phyloP scores from a whole-genome alignment of 2,888 invertebrate species.

The Latheticus oryzae region DNA sequence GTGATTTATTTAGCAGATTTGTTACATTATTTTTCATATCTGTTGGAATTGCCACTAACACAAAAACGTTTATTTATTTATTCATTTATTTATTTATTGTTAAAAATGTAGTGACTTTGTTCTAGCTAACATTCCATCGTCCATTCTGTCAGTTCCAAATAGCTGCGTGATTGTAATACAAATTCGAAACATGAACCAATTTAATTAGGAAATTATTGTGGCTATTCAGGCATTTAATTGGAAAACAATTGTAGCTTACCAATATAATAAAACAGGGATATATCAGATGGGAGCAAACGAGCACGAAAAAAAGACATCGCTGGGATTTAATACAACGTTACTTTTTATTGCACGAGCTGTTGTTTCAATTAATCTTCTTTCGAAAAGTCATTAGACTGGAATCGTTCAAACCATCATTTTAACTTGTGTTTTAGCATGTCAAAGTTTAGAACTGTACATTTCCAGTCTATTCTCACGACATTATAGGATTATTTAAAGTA shows the following conservation, averaged over 20 bases:
- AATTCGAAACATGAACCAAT: conserved; percentile 40
- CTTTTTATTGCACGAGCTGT: conserved; percentile 15
- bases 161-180: conserved; percentile 31
- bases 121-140: too few species aligned
- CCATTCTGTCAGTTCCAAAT: conserved; percentile 23
- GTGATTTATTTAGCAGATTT: too few species aligned
- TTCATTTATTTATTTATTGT: too few species aligned
- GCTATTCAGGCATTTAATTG: conserved; percentile 52
- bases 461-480: conserved; percentile 23
- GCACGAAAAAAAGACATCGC: conserved; percentile 24
- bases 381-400: conserved; percentile 1
- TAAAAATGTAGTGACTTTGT: too few species aligned
- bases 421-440: too few species aligned
- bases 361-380: conserved; percentile 10
- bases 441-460: not conserved
- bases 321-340: conserved; percentile 21
- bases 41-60: too few species aligned
- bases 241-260: conserved; percentile 51
- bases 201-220: conserved; percentile 53
- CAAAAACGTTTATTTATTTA: too few species aligned
- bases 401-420: too few species aligned
- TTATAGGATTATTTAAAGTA: conserved; percentile 29
- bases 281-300: conserved; percentile 17
- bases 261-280: conserved; percentile 31
- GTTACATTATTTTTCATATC: too few species aligned